Percentiles rank a stretch among this genome's conserved stretches.
Conservation (phyloP, 1,140 invertebrate species). For the Agrypnia vestita region DNA sequence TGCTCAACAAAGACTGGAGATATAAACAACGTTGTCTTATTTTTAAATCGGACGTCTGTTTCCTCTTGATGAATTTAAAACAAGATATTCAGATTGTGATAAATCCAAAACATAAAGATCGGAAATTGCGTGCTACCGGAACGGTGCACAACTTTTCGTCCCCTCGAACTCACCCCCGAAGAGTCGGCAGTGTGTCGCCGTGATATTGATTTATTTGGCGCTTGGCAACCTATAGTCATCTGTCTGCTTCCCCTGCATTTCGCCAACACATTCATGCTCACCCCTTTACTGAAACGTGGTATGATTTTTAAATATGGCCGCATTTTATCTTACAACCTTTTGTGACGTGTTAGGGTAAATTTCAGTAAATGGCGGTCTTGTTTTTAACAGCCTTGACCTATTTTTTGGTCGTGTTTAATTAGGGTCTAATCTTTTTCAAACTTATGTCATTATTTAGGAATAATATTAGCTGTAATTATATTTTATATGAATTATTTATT, state of each 20-base stretch:
- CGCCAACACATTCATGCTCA: background rate
- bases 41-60: background rate
- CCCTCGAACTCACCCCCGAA: background rate
- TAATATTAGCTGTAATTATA: too few species aligned
- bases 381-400: too few species aligned
- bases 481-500: too few species aligned
- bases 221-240: constrained; percentile 24
- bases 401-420: too few species aligned
- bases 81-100: background rate
- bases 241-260: constrained; percentile 16
- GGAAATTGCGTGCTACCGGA: background rate
- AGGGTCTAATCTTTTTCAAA: too few species aligned
- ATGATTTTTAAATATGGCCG: background rate
- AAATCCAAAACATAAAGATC: background rate
- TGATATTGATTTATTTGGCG: constrained; percentile 45
- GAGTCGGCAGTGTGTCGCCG: constrained; percentile 48
- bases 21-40: constrained; percentile 7
- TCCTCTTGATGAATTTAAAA: background rate
- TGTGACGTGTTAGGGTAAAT: too few species aligned
- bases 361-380: too few species aligned
- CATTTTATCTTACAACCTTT: background rate
- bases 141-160: background rate
- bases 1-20: background rate
- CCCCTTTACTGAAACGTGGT: background rate
- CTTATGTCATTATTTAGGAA: too few species aligned